Conservation (phyloP, 2,113 vertebrate genomes). For the Probosciger aterrimus region DNA sequence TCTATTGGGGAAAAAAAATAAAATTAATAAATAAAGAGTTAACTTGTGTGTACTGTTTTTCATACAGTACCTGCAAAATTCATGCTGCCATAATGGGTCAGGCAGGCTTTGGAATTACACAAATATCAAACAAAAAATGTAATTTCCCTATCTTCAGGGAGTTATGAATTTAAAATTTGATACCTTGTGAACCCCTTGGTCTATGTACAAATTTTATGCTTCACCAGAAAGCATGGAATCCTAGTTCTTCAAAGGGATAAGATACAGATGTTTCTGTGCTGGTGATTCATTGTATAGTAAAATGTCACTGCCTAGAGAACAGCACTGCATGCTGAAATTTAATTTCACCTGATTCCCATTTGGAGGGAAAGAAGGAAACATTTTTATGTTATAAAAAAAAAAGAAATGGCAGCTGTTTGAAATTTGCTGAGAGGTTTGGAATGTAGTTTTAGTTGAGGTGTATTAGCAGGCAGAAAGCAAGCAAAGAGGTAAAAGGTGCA, state of each 20-base stretch:
- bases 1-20: background rate
- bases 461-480: background rate
- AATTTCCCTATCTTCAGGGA: background rate
- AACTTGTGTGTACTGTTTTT: background rate
- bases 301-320: slow-evolving; percentile 11
- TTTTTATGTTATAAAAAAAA: background rate
- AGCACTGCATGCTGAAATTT: background rate
- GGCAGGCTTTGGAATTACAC: background rate
- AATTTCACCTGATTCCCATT: slow-evolving; percentile 35
- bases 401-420: background rate
- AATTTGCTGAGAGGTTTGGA: background rate
- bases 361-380: background rate
- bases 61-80: background rate
- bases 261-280: slow-evolving; percentile 34
- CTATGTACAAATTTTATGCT: background rate
- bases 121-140: background rate
- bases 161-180: background rate
- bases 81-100: background rate
- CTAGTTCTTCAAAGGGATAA: background rate
- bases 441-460: background rate
- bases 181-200: background rate
- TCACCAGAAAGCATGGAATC: slow-evolving; percentile 3
- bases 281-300: background rate
- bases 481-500: background rate
- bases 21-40: background rate